A percentile compares a stretch with the other conserved stretches of the same genome.
These are phyloP conservation scores for Rhombomys opimus DNA, from an alignment of 2,113 vertebrate genomes.

Conservation along the genomic window DNA sequence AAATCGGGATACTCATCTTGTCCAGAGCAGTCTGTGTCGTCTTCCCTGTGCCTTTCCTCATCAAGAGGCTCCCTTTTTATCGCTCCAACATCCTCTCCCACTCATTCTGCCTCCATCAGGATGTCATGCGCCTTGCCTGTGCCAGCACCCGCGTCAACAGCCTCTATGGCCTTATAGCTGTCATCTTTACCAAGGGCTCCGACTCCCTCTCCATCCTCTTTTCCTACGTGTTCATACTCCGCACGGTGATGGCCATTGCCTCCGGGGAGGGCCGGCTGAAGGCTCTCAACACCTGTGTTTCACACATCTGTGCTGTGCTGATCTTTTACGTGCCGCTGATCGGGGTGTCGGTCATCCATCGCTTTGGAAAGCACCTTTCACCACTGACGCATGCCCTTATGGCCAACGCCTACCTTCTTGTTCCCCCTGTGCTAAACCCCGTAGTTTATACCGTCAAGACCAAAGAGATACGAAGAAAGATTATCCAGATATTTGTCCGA, in stretches of 20 bases:
- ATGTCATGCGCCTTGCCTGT: constrained; percentile 72
- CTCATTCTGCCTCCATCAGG: constrained; percentile 79
- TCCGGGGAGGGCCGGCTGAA: constrained; percentile 61
- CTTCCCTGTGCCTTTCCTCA: constrained; percentile 73
- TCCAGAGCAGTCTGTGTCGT: constrained; percentile 65
- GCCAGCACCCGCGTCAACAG: constrained; percentile 71
- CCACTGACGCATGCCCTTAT: constrained; percentile 64
- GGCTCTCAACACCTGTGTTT: constrained; percentile 76
- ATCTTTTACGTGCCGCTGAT: constrained; percentile 73
- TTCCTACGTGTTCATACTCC: constrained; percentile 71
- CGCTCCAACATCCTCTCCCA: constrained; percentile 61
- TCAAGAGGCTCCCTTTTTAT: constrained; percentile 74
- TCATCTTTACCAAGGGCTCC: constrained; percentile 74
- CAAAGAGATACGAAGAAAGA: constrained; percentile 72
- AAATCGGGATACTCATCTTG: constrained; percentile 47
- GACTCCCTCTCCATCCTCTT: constrained; percentile 75
- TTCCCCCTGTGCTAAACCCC: constrained; percentile 74
- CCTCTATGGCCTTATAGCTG: constrained; percentile 74
- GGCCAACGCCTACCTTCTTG: constrained; percentile 74
- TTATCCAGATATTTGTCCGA: constrained; percentile 61
- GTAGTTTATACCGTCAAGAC: constrained; percentile 74
- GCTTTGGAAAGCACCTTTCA: constrained; percentile 71
- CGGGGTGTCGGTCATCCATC: constrained; percentile 70
- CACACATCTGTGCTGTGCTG: constrained; percentile 73
- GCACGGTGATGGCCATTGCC: constrained; percentile 66